These are phyloP conservation scores for Gambusia holbrooki DNA, from an alignment of 2,113 vertebrate species.

Conservation along the genomic window DNA sequence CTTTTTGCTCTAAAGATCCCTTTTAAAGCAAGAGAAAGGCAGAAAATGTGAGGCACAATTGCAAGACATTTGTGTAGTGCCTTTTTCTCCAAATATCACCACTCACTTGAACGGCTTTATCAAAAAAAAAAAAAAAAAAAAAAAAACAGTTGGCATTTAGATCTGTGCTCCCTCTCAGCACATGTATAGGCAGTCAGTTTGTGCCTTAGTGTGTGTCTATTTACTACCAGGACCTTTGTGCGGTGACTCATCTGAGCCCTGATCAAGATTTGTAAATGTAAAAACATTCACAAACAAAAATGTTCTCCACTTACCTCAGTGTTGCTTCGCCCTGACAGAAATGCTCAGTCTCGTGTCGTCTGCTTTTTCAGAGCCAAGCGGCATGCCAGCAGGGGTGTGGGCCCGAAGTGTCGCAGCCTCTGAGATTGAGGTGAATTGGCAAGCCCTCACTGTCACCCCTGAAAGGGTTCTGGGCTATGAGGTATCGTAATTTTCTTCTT, in stretches of 20 bases:
- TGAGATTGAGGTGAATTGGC: slow-evolving; percentile 91
- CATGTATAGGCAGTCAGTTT: slow-evolving; percentile 35
- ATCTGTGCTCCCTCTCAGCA: slow-evolving; percentile 44
- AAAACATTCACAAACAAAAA: too few relatives aligned
- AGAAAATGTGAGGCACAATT: slow-evolving; percentile 17
- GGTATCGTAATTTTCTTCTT: slow-evolving; percentile 75
- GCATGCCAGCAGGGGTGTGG: slow-evolving; percentile 83
- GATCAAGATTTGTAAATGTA: slow-evolving; percentile 54
- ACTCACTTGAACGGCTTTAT: slow-evolving; percentile 31
- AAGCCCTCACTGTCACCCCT: slow-evolving; percentile 84
- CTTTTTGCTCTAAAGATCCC: slow-evolving; percentile 4
- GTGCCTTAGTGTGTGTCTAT: slow-evolving; percentile 36
- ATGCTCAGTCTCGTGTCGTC: slow-evolving; percentile 62
- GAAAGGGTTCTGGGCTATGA: slow-evolving; percentile 94
- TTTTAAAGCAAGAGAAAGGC: not conserved
- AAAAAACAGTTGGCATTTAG: slow-evolving; percentile 60
- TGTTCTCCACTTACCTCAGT: slow-evolving; percentile 35
- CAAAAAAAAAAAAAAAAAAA: slow-evolving; percentile 41
- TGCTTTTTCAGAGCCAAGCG: slow-evolving; percentile 86
- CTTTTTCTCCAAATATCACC: slow-evolving; percentile 47
- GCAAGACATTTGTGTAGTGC: slow-evolving; percentile 29
- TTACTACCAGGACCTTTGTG: slow-evolving; percentile 53
- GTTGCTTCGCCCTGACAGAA: slow-evolving; percentile 18
- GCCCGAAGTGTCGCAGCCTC: slow-evolving; percentile 90
- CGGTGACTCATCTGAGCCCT: slow-evolving; percentile 55